These are phyloP conservation scores for Phrynocephalus guinanensis DNA, from an alignment of 2,797 vertebrate genomes.

Conservation along the genomic window DNA sequence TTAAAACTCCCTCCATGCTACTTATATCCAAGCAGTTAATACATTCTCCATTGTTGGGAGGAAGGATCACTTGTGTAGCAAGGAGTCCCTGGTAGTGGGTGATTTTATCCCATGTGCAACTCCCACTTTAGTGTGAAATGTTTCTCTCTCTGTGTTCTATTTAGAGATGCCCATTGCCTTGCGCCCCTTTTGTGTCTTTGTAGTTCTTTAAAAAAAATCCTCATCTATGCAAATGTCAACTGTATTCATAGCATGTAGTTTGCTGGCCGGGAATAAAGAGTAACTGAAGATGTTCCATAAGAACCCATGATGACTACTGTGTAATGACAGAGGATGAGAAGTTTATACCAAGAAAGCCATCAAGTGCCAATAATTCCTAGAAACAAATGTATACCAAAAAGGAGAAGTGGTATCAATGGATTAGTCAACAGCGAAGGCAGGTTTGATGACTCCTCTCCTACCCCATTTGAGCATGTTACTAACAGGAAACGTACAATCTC, in stretches of 20 bases:
- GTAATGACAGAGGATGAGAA: rapidly evolving
- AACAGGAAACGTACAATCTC: constrained; percentile 74
- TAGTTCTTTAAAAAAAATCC: too few relatives aligned
- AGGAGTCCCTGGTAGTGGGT: neutral
- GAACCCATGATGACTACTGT: neutral
- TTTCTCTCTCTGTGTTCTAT: neutral
- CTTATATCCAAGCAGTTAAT: too few relatives aligned
- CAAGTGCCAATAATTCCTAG: constrained; percentile 36
- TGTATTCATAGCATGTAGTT: neutral
- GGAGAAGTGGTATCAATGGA: neutral
- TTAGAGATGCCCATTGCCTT: neutral
- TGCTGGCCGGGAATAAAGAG: neutral
- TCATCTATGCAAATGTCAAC: neutral
- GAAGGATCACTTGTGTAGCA: too few relatives aligned
- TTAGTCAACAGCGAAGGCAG: constrained; percentile 19
- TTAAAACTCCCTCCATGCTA: too few relatives aligned
- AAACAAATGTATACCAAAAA: constrained; percentile 3
- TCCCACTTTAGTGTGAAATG: neutral
- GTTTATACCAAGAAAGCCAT: constrained; percentile 4
- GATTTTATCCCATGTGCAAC: neutral
- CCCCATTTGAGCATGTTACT: constrained; percentile 55
- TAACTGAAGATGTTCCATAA: neutral
- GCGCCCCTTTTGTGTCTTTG: neutral
- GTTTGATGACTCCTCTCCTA: constrained; percentile 47
- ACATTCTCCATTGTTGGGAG: too few relatives aligned